These are phyloP conservation scores for Entomyzon cyanotis DNA, from an alignment of 2,113 vertebrate genomes.

Conservation along the genomic window DNA sequence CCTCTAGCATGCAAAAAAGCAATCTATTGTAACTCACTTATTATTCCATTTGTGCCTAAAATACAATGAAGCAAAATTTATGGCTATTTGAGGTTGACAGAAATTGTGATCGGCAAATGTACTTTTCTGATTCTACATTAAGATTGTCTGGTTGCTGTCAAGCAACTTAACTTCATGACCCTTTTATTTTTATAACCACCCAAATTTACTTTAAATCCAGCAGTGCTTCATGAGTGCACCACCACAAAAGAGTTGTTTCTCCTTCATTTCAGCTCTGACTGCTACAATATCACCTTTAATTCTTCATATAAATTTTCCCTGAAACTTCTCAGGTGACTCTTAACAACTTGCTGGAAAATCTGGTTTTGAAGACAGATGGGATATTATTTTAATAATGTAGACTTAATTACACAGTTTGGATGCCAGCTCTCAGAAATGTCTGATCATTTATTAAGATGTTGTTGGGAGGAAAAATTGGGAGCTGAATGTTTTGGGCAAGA, in stretches of 20 bases:
- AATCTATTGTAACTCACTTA: conserved; percentile 19
- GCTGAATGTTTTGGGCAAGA: background rate
- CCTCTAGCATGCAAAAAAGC: background rate
- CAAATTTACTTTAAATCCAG: background rate
- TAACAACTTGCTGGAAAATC: background rate
- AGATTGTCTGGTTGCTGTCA: background rate
- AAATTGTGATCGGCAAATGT: background rate
- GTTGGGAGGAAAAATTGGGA: background rate
- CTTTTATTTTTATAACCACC: background rate
- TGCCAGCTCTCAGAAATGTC: background rate
- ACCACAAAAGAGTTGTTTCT: background rate
- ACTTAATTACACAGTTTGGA: background rate
- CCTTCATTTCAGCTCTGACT: background rate
- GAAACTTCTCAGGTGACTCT: conserved; percentile 3
- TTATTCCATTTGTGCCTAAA: background rate
- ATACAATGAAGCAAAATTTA: background rate
- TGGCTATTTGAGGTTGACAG: background rate
- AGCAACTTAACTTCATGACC: background rate
- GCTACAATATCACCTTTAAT: background rate
- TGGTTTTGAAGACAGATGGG: conserved; percentile 5
- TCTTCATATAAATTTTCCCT: background rate
- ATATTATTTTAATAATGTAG: conserved; percentile 30
- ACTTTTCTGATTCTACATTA: conserved; percentile 9
- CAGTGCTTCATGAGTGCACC: background rate
- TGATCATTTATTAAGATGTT: conserved; percentile 7